A percentile compares a stretch with the other conserved stretches of the same genome.
phyloP scores from a whole-genome alignment of 2,797 vertebrate species.

The Squalus acanthias region DNA sequence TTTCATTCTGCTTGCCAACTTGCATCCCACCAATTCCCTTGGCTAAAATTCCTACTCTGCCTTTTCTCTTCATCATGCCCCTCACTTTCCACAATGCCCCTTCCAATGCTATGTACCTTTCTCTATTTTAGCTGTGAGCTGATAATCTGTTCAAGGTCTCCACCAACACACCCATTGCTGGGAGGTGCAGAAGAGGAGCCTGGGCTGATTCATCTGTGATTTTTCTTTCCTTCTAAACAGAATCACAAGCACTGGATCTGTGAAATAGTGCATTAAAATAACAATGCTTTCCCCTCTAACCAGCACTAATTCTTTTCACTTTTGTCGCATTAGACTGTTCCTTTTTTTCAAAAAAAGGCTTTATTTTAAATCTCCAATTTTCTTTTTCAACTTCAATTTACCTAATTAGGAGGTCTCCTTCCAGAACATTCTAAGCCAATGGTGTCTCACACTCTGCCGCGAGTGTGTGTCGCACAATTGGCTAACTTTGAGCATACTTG shows the following conservation, averaged over 20 bases:
- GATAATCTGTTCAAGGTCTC: not conserved
- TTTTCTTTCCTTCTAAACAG: not conserved
- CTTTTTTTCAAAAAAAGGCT: not conserved
- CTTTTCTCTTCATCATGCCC: not conserved
- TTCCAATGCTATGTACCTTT: not conserved
- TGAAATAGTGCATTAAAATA: too few relatives aligned
- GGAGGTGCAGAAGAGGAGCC: not conserved
- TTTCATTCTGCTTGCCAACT: not conserved
- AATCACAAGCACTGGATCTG: not conserved
- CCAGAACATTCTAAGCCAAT: not conserved
- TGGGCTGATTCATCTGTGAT: not conserved
- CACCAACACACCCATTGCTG: not conserved
- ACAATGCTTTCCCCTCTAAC: not conserved
- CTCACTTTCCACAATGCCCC: not conserved
- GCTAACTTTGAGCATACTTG: not conserved
- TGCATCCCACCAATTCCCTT: too few relatives aligned
- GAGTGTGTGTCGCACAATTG: not conserved
- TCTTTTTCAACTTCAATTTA: not conserved
- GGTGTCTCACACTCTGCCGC: not conserved
- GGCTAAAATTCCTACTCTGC: not conserved
- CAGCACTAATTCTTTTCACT: not conserved
- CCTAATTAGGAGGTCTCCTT: not conserved
- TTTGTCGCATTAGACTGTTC: not conserved
- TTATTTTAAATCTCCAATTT: not conserved
- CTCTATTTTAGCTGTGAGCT: not conserved